Evolutionary conservation across 64 coral and sea anemone species (phyloP).

Genomic region (Dendronephthya gigantea): DNA sequence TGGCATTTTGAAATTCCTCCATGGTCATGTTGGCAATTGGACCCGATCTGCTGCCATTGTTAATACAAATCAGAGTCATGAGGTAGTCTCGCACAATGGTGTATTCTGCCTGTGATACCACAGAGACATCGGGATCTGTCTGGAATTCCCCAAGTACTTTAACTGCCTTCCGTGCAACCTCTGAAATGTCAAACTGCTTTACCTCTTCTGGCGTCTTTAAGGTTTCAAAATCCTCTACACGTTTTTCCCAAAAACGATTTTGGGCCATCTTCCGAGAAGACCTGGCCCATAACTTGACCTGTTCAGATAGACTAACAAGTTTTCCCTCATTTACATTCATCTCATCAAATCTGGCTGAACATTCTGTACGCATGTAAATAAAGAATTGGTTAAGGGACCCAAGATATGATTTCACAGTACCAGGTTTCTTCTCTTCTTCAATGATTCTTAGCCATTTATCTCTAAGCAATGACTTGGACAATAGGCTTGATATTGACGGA

Average conservation of each 20-base stretch:
- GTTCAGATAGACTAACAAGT: background rate
- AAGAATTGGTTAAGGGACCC: background rate
- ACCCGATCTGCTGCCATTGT: constrained; percentile 47
- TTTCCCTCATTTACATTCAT: background rate
- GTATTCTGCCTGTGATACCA: constrained; percentile 11
- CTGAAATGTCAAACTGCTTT: background rate
- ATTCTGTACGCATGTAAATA: background rate
- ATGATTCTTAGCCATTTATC: background rate
- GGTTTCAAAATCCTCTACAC: background rate
- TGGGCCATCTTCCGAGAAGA: background rate
- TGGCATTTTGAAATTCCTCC: constrained; percentile 31
- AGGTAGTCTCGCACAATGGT: constrained; percentile 45
- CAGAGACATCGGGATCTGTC: background rate
- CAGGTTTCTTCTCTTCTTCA: background rate
- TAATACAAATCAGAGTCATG: constrained; percentile 21
- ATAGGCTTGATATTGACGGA: background rate
- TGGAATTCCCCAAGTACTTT: background rate
- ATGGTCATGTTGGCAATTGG: constrained; percentile 44
- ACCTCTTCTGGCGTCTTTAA: background rate
- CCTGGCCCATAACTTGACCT: background rate
- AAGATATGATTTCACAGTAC: constrained; percentile 1
- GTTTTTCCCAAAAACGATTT: background rate
- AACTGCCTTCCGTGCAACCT: background rate
- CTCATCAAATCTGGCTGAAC: background rate
- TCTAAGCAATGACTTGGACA: background rate